Evolutionary conservation across 2,797 vertebrate species (phyloP), one percentile per base, ranked within the genome.

Genomic region (Peromyscus melanophrys): DNA sequence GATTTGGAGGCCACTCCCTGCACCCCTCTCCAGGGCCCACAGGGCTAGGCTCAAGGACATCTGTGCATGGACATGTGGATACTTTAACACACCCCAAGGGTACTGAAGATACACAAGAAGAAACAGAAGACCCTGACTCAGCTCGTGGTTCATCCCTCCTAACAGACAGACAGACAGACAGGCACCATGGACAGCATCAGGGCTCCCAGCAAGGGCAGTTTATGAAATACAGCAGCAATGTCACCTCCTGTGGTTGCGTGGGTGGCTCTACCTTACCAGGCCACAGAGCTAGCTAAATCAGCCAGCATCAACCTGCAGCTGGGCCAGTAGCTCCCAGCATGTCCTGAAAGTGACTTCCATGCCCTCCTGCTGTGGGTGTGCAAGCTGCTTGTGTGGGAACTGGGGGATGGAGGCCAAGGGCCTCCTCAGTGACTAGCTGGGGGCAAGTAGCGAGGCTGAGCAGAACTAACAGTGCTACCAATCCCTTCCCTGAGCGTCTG

Each of bases 31-130:
- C 0, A 23, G 8, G 81, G n/a, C 17, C 49, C 40, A n/a, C 25
- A 9, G 6, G 40, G 14, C 46, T n/a, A 12, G 19, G 6, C 46
- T 71, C 71, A 1, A 1, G 1, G 34, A 27, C 73, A 16, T 21
- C 11, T 2, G 0, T 0, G 1, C 0, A 4, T 0, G 25, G 65
- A 34, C 19, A 13, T 29, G 13, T 0, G 3, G 61, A 49, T 1
- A 21, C 13, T 23, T 4, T 16, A 7, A 4, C 0, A 7, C 63
- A 34, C 0, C 4, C 17, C 1, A 4, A 34, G 40, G 25, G 9
- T 59, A 23, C n/a, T 61, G 40, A 43, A 27, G 23, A 61, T 46
- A 40, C 4, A 21, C 25, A 82, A 43, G 4, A 21, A 67, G 31
- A 19, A 40, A 40, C 6, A 27, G 19, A 49, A 2, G 43, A 31